Percentiles rank a stretch among this genome's conserved stretches.
These are phyloP conservation scores for Desmodus rotundus DNA, from an alignment of 2,113 vertebrate species.

Conservation along the genomic window DNA sequence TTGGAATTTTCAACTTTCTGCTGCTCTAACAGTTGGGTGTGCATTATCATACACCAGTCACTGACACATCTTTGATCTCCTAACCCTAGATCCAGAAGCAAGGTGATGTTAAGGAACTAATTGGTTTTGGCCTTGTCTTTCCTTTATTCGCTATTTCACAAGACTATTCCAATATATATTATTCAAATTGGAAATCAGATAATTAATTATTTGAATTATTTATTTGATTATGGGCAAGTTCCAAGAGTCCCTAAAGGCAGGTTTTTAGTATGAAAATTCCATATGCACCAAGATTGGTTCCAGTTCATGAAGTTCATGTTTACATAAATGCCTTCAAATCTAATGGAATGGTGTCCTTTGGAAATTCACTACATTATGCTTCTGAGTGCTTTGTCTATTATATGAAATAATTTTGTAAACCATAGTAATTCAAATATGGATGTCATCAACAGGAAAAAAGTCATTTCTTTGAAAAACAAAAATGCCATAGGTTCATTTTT, in stretches of 20 bases:
- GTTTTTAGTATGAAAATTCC: neutral
- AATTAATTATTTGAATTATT: neutral
- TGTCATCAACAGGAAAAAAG: neutral
- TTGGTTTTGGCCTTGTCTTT: neutral
- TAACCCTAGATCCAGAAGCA: neutral
- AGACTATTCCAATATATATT: neutral
- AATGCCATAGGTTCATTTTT: neutral
- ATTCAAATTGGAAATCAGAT: neutral
- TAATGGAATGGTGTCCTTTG: neutral
- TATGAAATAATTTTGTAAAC: neutral
- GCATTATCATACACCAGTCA: neutral
- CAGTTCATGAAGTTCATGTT: neutral
- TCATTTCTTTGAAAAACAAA: neutral
- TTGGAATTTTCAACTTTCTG: neutral
- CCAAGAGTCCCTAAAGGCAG: neutral
- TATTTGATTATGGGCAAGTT: neutral
- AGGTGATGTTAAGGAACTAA: neutral
- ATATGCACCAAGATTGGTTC: neutral
- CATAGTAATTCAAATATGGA: neutral
- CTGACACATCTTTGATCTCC: neutral
- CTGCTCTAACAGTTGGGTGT: neutral
- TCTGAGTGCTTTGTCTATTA: neutral
- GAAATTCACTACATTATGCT: neutral
- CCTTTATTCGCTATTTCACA: neutral
- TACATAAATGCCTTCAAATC: neutral